phyloP scores from a whole-genome alignment of 2,797 vertebrate species.

The Glyptemys insculpta region DNA sequence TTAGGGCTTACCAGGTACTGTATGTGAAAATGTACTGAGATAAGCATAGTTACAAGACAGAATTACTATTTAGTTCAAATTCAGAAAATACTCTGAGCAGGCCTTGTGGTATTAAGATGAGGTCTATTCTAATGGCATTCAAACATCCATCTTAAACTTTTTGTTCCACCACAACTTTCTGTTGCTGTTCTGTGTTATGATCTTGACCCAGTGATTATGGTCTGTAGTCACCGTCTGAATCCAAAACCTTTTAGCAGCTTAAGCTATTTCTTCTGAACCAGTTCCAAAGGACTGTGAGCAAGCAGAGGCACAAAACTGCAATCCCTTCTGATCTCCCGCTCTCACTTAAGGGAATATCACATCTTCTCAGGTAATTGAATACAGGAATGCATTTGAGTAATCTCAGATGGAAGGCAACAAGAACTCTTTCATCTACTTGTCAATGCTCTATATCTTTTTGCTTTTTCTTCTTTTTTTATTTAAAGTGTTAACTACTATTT shows the following conservation, averaged over 20 bases:
- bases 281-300: constrained; percentile 77
- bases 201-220: constrained; percentile 55
- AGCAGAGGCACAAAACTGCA: constrained; percentile 75
- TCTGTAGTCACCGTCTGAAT: constrained; percentile 65
- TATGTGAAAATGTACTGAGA: background rate
- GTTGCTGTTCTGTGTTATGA: constrained; percentile 54
- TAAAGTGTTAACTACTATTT: constrained; percentile 80
- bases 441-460: constrained; percentile 78
- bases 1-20: background rate
- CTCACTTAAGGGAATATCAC: constrained; percentile 84
- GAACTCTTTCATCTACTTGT: constrained; percentile 80
- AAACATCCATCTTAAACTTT: background rate
- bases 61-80: background rate
- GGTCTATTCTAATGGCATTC: background rate
- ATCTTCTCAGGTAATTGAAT: constrained; percentile 87
- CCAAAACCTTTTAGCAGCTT: constrained; percentile 70
- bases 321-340: constrained; percentile 78
- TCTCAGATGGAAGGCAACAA: constrained; percentile 80
- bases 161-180: constrained; percentile 27
- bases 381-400: constrained; percentile 84
- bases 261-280: constrained; percentile 74
- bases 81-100: background rate
- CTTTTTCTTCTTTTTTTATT: constrained; percentile 70
- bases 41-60: background rate
- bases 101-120: background rate